A percentile compares a stretch with the other conserved stretches of the same genome.
These are phyloP conservation scores for Bubo scandiacus DNA, from an alignment of 2,113 vertebrate species.

Conservation along the genomic window DNA sequence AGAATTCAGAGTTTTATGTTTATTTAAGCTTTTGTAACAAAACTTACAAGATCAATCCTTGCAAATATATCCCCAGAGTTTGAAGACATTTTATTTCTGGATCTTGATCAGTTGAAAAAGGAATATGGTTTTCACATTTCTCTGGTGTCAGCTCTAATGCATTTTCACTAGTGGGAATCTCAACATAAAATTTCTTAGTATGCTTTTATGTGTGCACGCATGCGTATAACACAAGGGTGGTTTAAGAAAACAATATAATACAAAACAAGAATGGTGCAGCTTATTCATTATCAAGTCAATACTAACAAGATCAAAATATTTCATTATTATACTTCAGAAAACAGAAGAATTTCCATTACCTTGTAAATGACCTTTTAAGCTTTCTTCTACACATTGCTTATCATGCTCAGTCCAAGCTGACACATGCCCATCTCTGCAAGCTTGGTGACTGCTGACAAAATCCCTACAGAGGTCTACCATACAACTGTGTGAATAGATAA, in stretches of 20 bases:
- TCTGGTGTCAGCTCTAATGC: background rate
- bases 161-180: background rate
- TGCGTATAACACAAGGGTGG: background rate
- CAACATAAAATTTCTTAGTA: background rate
- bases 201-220: background rate
- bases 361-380: background rate
- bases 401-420: background rate
- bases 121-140: background rate
- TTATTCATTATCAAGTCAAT: background rate
- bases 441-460: background rate
- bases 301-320: background rate
- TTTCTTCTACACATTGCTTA: background rate
- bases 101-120: slow-evolving; percentile 12
- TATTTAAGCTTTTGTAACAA: background rate
- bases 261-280: background rate
- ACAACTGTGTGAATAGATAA: background rate
- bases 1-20: slow-evolving; percentile 9
- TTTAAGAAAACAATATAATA: background rate
- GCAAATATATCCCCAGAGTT: background rate
- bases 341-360: background rate
- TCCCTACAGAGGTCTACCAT: background rate
- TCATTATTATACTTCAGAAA: background rate
- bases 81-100: slow-evolving; percentile 14
- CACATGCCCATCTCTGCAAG: background rate
- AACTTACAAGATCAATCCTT: background rate